A percentile compares a stretch with the other conserved stretches of the same genome.
These are phyloP conservation scores for Acleris literana DNA, from an alignment of 2,888 invertebrate genomes.

Conservation along the genomic window DNA sequence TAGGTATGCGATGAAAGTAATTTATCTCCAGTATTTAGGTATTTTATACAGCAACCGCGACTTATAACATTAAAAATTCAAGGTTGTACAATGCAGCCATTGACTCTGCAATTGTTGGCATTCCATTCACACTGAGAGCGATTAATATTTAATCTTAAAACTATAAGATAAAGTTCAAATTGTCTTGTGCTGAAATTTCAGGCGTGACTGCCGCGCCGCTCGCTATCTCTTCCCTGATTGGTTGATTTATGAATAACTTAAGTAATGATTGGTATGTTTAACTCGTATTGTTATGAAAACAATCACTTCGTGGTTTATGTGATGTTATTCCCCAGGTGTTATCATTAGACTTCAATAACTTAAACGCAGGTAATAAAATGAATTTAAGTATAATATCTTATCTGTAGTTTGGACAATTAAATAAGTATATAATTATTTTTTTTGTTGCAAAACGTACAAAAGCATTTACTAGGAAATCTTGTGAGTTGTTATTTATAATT, in stretches of 20 bases:
- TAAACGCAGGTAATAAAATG: not conserved
- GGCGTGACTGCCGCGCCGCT: slow-evolving; percentile 36
- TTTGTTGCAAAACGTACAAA: no score
- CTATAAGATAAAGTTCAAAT: slow-evolving; percentile 41
- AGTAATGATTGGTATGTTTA: slow-evolving; percentile 12
- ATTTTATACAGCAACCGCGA: not conserved
- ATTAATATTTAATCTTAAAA: slow-evolving; percentile 4
- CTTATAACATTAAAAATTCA: slow-evolving; percentile 43
- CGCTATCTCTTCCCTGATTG: slow-evolving; percentile 32
- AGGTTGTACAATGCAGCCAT: slow-evolving; percentile 47
- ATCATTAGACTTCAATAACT: not conserved
- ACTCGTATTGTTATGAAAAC: slow-evolving; percentile 18
- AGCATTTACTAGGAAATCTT: not conserved
- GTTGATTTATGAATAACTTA: slow-evolving; percentile 19
- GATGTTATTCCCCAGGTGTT: slow-evolving; percentile 14
- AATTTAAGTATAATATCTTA: not conserved
- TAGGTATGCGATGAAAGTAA: no score
- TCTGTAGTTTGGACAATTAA: no score
- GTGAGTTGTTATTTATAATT: not conserved
- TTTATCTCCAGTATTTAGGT: no score
- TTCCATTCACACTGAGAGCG: slow-evolving; percentile 31
- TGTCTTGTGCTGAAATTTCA: slow-evolving; percentile 16
- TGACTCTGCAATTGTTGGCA: slow-evolving; percentile 44
- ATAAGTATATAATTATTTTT: no score
- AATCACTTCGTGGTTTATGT: slow-evolving; percentile 1